Base-by-base conservation (phyloP, 2,113 vertebrate genomes). In the Leptobrachium ailaonicum region DNA sequence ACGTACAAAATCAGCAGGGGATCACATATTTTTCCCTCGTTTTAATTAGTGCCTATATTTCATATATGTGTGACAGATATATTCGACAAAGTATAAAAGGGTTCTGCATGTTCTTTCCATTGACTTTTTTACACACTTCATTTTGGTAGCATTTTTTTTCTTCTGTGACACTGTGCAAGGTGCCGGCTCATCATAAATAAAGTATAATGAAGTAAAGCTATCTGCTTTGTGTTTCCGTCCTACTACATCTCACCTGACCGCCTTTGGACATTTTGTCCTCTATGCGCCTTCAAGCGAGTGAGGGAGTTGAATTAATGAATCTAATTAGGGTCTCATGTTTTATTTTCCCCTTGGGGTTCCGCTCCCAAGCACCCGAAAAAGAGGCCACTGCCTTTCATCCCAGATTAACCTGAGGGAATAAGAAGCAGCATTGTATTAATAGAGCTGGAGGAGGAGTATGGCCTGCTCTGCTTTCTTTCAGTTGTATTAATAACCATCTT, bases 281-380 rank as follows among this genome's bases (percentile, higher is more conserved):
- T 71, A 69, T 43, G 14, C 50, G 44, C 68, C 45, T 71, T 32
- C n/a, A 13, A 63, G 60, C 42, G 11, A 45, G 41, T 47, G 8
- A 64, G 73, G 69, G 69, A 72, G 50, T 66, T 72, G 43, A 71
- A 71, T 53, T 72, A 72, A 79, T 72, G 69, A 79, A 79, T 53
- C 69, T 79, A 71, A 79, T 79, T 79, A 79, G 44, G 13, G 13
- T 3, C 14, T 56, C 9, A 6, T 53, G 13, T 53, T 63, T n/a
- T 50, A 41, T 8, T 12, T 32, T 42, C 44, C 69, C 69, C 20
- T 32, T 50, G 32, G 42, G 58, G 60, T 67, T 64, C 12, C 9
- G 40, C 53, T 42, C 60, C 12, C 14, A 12, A 40, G 69, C 43
- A 14, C 77, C 45, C 45, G 60, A 32, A 71, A 78, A 71, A 41